A percentile compares a stretch with the other conserved stretches of the same genome.
Conservation (phyloP, 2,888 invertebrate species). For the Podabrus alpinus region DNA sequence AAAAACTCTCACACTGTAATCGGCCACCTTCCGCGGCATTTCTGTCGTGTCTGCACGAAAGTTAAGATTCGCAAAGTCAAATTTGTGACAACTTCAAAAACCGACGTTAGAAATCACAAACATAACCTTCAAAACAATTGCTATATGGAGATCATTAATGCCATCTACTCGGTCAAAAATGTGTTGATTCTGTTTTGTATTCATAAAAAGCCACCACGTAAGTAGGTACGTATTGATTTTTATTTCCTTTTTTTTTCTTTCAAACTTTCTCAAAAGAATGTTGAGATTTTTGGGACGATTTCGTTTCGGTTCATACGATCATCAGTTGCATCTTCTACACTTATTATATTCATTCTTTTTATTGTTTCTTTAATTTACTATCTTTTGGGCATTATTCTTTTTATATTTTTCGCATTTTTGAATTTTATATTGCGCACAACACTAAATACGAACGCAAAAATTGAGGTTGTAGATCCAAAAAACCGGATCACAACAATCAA, state of each 20-base stretch:
- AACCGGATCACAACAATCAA: neutral
- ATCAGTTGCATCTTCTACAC: neutral
- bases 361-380: neutral
- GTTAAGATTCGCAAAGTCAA: neutral
- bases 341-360: neutral
- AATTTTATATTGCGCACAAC: neutral
- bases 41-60: neutral
- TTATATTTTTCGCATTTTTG: neutral
- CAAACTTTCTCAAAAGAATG: neutral
- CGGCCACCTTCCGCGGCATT: neutral
- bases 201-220: neutral
- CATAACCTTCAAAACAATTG: neutral
- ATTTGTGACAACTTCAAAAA: neutral
- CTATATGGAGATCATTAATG: neutral
- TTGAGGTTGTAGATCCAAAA: neutral
- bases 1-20: neutral
- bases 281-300: neutral
- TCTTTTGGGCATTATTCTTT: neutral
- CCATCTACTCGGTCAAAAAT: neutral
- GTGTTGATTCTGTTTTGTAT: neutral
- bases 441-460: neutral
- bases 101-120: neutral
- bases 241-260: neutral
- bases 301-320: neutral
- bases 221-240: neutral